Evolutionary conservation across 1,140 invertebrate genomes (phyloP).

Genomic region (Steinernema khuongi): DNA sequence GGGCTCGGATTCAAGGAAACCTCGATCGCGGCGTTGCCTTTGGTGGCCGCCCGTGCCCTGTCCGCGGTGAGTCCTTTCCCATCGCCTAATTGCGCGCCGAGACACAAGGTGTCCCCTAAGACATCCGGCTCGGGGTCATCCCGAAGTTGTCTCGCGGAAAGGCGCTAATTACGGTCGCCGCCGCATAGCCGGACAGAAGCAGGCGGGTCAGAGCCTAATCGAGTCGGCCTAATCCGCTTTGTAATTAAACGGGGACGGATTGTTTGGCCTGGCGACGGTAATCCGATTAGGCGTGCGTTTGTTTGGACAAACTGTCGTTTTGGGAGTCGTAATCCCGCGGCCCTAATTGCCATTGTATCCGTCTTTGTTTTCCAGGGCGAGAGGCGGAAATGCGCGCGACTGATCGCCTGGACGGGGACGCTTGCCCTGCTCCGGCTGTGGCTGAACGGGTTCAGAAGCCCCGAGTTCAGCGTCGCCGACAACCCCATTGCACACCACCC

Average conservation of each 20-base stretch:
- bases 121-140: slow-evolving; percentile 8
- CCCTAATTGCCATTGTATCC: background rate
- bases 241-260: background rate
- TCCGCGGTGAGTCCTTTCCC: background rate
- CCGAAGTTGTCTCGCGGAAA: background rate
- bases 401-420: background rate
- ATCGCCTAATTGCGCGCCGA: background rate
- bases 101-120: background rate
- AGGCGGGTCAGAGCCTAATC: slow-evolving; percentile 6
- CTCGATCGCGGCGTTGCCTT: background rate
- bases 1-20: slow-evolving; percentile 5
- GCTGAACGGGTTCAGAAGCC: background rate
- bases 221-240: slow-evolving; percentile 6
- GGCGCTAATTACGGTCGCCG: background rate
- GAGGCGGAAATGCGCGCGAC: background rate
- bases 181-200: background rate
- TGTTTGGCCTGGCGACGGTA: background rate
- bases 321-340: background rate
- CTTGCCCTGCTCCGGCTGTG: background rate
- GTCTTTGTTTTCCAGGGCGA: background rate
- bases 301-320: background rate
- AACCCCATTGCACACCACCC: slow-evolving; percentile 61
- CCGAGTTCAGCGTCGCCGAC: slow-evolving; percentile 58
- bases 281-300: background rate
- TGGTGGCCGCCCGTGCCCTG: background rate